Percentiles rank a stretch among this genome's conserved stretches.
These are phyloP conservation scores for Ceratitis capitata DNA, from an alignment of 1,140 invertebrate species.

Conservation along the genomic window DNA sequence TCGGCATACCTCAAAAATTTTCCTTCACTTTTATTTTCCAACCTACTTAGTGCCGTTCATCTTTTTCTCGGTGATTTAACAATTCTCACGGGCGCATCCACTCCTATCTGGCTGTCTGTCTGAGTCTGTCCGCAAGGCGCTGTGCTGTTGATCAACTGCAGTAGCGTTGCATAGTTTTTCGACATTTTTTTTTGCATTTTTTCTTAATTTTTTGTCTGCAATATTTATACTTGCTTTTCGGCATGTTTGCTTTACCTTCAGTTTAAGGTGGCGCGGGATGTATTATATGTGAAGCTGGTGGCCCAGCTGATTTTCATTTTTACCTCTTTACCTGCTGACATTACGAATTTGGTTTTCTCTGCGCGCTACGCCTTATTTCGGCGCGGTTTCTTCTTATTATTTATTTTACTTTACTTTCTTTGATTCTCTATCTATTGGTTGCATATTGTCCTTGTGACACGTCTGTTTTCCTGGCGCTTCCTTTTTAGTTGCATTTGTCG, in stretches of 20 bases:
- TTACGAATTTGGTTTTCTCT: background rate
- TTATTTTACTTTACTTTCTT: background rate
- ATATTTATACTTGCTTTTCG: background rate
- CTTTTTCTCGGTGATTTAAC: constrained; percentile 8
- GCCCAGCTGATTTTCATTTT: no score
- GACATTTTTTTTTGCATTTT: background rate
- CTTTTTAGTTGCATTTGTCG: background rate
- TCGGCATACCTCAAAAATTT: background rate
- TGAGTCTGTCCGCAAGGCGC: background rate
- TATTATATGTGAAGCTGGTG: no score
- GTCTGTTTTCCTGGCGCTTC: background rate
- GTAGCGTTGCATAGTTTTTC: background rate
- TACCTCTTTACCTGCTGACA: background rate
- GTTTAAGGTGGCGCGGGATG: background rate
- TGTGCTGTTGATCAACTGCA: background rate
- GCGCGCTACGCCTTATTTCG: background rate
- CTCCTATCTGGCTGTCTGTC: no score
- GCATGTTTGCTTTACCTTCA: background rate
- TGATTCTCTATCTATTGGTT: background rate
- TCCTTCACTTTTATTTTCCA: background rate
- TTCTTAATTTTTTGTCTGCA: background rate
- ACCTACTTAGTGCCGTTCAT: constrained; percentile 18
- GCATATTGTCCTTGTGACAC: background rate
- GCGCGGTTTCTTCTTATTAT: background rate
- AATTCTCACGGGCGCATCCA: background rate